Evolutionary conservation across 2,113 vertebrate genomes (phyloP).

Genomic region (Lagopus leucura): DNA sequence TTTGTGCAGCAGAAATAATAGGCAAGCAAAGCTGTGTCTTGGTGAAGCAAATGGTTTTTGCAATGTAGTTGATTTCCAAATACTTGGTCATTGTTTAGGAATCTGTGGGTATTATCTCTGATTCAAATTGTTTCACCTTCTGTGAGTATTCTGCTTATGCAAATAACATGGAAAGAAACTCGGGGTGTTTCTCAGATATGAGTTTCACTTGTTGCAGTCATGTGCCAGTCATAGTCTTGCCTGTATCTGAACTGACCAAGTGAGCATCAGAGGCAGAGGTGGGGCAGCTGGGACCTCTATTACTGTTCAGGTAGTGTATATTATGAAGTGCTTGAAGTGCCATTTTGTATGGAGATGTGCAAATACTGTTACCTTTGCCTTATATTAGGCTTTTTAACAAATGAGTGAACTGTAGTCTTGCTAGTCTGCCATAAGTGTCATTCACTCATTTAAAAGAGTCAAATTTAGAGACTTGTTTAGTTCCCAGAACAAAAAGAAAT

Average conservation of each 20-base stretch:
- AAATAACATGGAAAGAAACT: neutral
- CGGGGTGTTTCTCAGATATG: neutral
- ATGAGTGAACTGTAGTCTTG: neutral
- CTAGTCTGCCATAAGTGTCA: neutral
- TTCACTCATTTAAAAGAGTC: neutral
- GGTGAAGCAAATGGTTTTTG: neutral
- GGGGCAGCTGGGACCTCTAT: neutral
- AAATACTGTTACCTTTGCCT: neutral
- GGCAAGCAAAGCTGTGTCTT: neutral
- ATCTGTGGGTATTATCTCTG: neutral
- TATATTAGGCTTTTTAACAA: neutral
- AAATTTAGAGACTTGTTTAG: neutral
- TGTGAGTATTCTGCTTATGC: neutral
- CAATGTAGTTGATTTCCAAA: neutral
- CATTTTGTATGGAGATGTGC: neutral
- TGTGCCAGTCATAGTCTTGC: neutral
- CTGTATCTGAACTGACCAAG: neutral
- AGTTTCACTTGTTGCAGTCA: neutral
- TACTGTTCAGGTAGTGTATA: neutral
- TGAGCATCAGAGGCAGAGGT: neutral
- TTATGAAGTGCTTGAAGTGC: neutral
- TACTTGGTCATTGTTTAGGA: neutral
- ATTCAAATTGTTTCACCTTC: neutral
- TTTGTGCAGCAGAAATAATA: neutral
- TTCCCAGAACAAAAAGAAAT: neutral